Evolutionary conservation across 2,113 vertebrate genomes (phyloP), one percentile per base, ranked within the genome.

Genomic region (Hirundichthys speculiger): DNA sequence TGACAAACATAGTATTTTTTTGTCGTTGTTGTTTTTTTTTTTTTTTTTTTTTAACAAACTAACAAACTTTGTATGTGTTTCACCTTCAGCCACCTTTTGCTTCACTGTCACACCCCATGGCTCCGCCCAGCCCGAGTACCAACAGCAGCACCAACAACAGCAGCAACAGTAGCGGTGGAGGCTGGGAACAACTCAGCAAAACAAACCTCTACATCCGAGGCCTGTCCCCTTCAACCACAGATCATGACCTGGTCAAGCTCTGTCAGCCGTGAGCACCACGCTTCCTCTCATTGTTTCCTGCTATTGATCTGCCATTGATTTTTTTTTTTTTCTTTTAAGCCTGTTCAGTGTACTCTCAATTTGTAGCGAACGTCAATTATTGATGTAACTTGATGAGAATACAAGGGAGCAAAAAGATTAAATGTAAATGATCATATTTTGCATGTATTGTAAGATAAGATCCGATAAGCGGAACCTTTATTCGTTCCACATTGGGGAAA

Each of bases 171-270:
- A 96, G 94, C 83, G 98, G 94, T 57, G 96, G 96, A 83, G 96
- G 97, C 86, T 98, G 96, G 96, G 97, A 99, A 84, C 96, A 97
- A 77, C 95, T 99, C 88, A 99, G 98, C 91, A 99, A 98, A 94
- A 99, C 98, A 14, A 99, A 99, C 90, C 95, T 99, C 82, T 99
- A 99, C 83, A 99, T 99, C 87, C 93, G 98, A 89, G 98, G 96
- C 51, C 90, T 99, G 93, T 93, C 93, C 86, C 96, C 96, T 43
- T 93, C 94, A 74, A 99, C 96, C 92, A 99, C 95, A 46, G 98
- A 99, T 88, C 96, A 98, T 88, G 98, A 99, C 91, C 94, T 99
- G 90, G 98, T 98, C 85, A 98, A 98, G 74, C 94, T 99, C 83
- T 99, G 98, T 86, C 96, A 98, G 90, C 96, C 97, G 98, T 99